Conservation (phyloP, 1,140 invertebrate genomes). For the Sinella curviseta region DNA sequence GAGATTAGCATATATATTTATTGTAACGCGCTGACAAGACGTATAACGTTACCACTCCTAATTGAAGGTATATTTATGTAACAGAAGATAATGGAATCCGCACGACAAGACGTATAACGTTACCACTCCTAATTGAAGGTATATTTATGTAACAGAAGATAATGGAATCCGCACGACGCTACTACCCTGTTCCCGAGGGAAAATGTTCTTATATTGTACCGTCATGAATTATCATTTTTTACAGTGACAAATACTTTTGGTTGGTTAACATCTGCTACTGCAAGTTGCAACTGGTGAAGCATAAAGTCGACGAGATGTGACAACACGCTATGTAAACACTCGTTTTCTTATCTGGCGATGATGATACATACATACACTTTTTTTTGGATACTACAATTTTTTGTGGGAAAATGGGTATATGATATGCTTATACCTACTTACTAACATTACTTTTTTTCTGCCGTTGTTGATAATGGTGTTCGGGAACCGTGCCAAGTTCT, state of each 20-base stretch:
- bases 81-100: not conserved
- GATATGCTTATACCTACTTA: too few relatives aligned
- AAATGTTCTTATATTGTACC: not conserved
- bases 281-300: not conserved
- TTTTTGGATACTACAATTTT: too few relatives aligned
- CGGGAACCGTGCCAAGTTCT: not conserved
- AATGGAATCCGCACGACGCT: not conserved
- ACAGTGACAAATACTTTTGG: not conserved
- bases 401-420: too few relatives aligned
- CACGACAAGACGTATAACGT: not conserved
- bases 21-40: not conserved
- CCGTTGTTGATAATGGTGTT: not conserved
- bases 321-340: not conserved
- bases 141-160: not conserved
- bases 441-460: not conserved
- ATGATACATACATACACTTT: too few relatives aligned
- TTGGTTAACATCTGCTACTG: not conserved
- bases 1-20: not conserved
- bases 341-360: too few relatives aligned
- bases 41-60: not conserved
- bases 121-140: not conserved
- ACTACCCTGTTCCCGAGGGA: not conserved
- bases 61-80: not conserved
- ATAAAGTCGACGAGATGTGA: not conserved
- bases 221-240: not conserved